Evolutionary conservation across 2,113 vertebrate species (phyloP), one percentile per base, ranked within the genome.

Genomic region (Dolichallabes microphthalmus): DNA sequence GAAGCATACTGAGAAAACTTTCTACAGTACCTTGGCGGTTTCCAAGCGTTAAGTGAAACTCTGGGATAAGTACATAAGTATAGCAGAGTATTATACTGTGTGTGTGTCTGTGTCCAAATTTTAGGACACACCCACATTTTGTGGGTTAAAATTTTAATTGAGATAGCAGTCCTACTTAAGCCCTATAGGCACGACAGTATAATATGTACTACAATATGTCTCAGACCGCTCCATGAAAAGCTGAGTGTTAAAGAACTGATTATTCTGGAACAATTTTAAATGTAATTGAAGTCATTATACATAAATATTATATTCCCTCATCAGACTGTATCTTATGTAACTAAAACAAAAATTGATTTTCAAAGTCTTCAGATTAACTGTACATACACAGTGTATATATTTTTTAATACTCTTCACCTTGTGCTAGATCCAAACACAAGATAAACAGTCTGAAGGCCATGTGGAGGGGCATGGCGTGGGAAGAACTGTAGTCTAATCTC

Each of bases 401-500:
- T 25, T 71, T 71, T 14, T 12, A 64, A 64, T 27, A 27, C 27
- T 27, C n/a, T 64, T 27, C 12, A 71, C 10, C 13, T 14, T 53
- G 12, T 52, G 53, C 25, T 17, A 27, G 7, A n/a, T 76, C 7
- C 15, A 55, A 76, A 9, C 9, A 19, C n/a, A 27, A 3, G 25
- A 76, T 55, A 17, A 27, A 30, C 50, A 53, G 7, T 30, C 50
- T 76, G 2, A 30, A 55, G 13, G 45, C 14, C 25, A 53, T 27
- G 50, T 55, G 50, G 25, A 30, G 74, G 52, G 39, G 15, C 14
- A 30, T 7, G 39, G 14, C 20, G 55, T 52, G 55, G 55, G n/a
- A 76, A 76, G 71, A 61, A 32, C 64, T 73, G 58, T 27, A 7
- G n/a, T 30, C 9, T 69, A 30, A 86, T 86, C 32, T 69, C 58